A percentile compares a stretch with the other conserved stretches of the same genome.
These are phyloP conservation scores for Pampus argenteus DNA, from an alignment of 2,797 vertebrate species.

Conservation along the genomic window DNA sequence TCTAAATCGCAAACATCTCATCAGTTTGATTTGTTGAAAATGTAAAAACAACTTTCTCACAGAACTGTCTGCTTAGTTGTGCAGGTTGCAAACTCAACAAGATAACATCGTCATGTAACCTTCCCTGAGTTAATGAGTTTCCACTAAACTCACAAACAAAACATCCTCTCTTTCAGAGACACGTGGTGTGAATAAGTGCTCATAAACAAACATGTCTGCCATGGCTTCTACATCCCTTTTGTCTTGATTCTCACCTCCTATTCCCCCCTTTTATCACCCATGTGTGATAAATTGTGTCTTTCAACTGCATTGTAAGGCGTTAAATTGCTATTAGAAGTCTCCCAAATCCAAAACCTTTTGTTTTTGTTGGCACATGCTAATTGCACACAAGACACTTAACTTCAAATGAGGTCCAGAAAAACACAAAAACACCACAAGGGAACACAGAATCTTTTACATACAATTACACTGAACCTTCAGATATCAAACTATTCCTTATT, in stretches of 20 bases:
- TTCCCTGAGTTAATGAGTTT: constrained; percentile 8
- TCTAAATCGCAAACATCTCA: background rate
- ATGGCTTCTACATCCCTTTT: constrained; percentile 28
- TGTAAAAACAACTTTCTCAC: background rate
- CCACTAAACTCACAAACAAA: constrained; percentile 19
- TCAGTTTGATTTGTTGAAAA: background rate
- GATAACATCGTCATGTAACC: constrained; percentile 6
- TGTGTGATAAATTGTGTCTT: constrained; percentile 41
- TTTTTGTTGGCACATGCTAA: constrained; percentile 60
- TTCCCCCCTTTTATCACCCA: constrained; percentile 36
- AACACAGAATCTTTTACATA: background rate
- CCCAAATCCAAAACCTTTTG: constrained; percentile 22
- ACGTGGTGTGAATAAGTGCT: constrained; percentile 26
- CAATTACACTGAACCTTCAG: background rate
- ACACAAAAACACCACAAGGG: background rate
- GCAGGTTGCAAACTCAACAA: background rate
- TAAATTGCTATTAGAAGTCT: constrained; percentile 32
- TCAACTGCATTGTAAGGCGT: constrained; percentile 60
- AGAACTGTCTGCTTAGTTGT: background rate
- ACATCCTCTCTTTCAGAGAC: constrained; percentile 21
- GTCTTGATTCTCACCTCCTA: constrained; percentile 53
- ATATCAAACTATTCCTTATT: background rate
- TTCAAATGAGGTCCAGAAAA: background rate
- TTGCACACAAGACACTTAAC: constrained; percentile 1
- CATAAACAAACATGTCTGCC: constrained; percentile 24